Evolutionary conservation across 2,113 vertebrate species (phyloP), one percentile per base, ranked within the genome.

Genomic region (Odobenus rosmarus): DNA sequence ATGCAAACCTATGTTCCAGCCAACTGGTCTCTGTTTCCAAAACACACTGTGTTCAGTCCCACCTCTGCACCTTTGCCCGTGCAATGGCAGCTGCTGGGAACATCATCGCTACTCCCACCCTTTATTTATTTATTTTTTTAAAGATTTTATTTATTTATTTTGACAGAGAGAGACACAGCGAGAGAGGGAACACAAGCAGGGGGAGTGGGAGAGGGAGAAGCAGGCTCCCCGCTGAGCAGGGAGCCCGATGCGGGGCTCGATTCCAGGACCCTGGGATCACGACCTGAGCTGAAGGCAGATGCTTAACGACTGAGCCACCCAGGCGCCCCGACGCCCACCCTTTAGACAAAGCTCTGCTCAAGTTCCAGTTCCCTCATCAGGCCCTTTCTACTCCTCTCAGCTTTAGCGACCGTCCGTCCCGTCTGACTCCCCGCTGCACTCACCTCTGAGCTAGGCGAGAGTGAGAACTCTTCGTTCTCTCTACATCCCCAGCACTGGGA

Each of bases 1-100:
- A 64, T 90, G 94, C 90, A 92, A 69, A 76, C 69, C 39, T 24
- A 72, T 39, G 62, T 90, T 92, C 81, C 80, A 93, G 92, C 71
- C 88, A 96, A 76, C 82, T 69, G 28, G 86, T 69, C 95, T 85
- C 90, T 97, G 97, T 97, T 98, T 97, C 62, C 95, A 95, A 96
- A 96, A 92, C 77, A 96, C n/a, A 36, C 26, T 7, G 1, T 13
- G 91, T 6, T 19, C 42, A 18, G 46, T 49, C 18, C 74, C 53
- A 57, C 24, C 23, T 80, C 39, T 9, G 19, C n/a, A 53, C 28
- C 42, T 67, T 57, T 67, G 62, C 71, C 88, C 39, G 7, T 42
- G 81, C 14, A 0, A 5, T 49, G 57, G 36, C 59, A 77, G 91
- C 53, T 64, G 33, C 90, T 57, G 19, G 71, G 64, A 93, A 74